These are phyloP conservation scores for Oreochromis mossambicus DNA, from an alignment of 2,797 vertebrate species.

Conservation along the genomic window DNA sequence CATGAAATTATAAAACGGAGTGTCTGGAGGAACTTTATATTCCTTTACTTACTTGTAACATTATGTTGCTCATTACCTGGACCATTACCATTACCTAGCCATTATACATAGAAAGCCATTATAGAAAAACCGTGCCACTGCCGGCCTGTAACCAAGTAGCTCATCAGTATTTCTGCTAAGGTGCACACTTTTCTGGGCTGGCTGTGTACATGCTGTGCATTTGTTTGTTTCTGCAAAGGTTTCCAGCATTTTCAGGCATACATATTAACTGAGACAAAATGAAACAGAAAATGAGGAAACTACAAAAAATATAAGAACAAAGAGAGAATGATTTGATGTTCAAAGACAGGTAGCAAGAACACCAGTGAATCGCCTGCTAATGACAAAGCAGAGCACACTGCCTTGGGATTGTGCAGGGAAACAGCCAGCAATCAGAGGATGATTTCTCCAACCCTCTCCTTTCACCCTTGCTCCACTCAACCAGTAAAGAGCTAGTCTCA, in stretches of 20 bases:
- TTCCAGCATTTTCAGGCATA: constrained; percentile 29
- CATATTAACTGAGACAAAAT: constrained; percentile 23
- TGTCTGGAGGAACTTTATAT: constrained; percentile 44
- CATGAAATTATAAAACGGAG: constrained; percentile 28
- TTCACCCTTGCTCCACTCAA: constrained; percentile 24
- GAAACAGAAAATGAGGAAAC: constrained; percentile 15
- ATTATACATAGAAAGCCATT: constrained; percentile 54
- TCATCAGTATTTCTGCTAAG: constrained; percentile 71
- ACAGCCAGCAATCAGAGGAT: constrained; percentile 44
- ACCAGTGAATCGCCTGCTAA: constrained; percentile 43
- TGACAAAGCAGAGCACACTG: constrained; percentile 36
- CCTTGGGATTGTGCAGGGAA: constrained; percentile 34
- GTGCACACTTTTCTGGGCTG: constrained; percentile 49
- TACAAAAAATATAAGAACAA: constrained; percentile 13
- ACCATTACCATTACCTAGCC: constrained; percentile 50
- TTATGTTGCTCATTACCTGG: constrained; percentile 64
- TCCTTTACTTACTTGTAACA: constrained; percentile 59
- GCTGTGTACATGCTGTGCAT: constrained; percentile 15
- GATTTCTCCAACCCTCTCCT: constrained; percentile 35
- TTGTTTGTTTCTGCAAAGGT: constrained; percentile 42
- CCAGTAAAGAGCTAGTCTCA: constrained; percentile 29
- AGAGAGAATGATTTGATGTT: constrained; percentile 64
- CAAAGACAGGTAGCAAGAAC: constrained; percentile 65
- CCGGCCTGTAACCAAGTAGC: constrained; percentile 51
- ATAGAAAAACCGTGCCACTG: constrained; percentile 47